Evolutionary conservation across 2,888 invertebrate genomes (phyloP), one percentile per base, ranked within the genome.

Genomic region (Trachelus iudaicus): DNA sequence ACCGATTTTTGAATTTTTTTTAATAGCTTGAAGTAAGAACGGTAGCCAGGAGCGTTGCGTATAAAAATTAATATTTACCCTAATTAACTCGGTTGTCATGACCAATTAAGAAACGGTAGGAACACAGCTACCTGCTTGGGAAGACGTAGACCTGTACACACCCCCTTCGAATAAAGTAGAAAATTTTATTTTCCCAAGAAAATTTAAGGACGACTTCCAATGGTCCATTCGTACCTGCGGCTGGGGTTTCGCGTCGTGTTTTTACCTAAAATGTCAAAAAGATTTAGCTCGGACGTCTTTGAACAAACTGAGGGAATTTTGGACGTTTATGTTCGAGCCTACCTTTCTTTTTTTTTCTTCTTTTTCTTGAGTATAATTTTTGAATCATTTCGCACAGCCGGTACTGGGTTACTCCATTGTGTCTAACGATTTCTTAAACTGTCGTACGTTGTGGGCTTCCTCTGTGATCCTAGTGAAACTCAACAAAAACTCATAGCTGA

Each of bases 31-130:
- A 13, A 31, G 69, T 69, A 69, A 40, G 78, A 56, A 78, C 81
- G 78, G 79, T 82, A 82, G 83, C 80, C 77, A 34, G 34, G 77
- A 31, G 37, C 76, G 79, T 75, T 79, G 75, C 69, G 78, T 83
- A 81, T 84, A 82, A 85, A 86, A 86, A 87, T 89, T 86, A 86
- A 88, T 88, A 87, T 87, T 84, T 85, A 82, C 82, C 81, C 81
- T 85, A 86, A 87, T 89, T 85, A 86, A 76, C 73, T 76, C 40
- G 73, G 76, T 34, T 73, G 68, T 76, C 73, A 76, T 69, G 69
- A 71, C 79, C 76, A 76, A 79, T 78, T 78, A 78, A 78, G 76
- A 69, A 78, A 73, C 78, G 34, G 73, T 77, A 75, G 33, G 40
- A 30, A 13, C 15, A 40, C 33, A 23, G 71, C 71, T 31, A 71